Conservation (phyloP, 1,140 invertebrate species). For the Medauroidea extradentata region DNA sequence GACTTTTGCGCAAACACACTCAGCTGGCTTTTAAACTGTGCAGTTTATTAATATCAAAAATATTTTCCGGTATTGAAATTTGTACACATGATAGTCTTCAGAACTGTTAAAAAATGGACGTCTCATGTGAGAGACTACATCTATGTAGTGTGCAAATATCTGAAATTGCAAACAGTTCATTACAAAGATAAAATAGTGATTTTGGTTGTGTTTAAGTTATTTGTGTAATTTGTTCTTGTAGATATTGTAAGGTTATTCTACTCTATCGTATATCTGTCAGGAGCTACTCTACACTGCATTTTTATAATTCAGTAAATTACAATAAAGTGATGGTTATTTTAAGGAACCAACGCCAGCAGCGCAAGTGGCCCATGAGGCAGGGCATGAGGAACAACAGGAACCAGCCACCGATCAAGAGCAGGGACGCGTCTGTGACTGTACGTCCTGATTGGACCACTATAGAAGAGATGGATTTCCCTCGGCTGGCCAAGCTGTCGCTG, state of each 20-base stretch:
- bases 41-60: too few relatives aligned
- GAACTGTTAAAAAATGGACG: too few relatives aligned
- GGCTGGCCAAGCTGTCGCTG: conserved; percentile 86
- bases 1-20: too few relatives aligned
- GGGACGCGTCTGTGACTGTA: conserved; percentile 97
- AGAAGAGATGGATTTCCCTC: conserved; percentile 98
- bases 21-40: too few relatives aligned
- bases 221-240: neutral
- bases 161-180: too few relatives aligned
- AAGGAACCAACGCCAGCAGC: conserved; percentile 41
- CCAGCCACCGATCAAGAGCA: conserved; percentile 84
- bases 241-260: neutral
- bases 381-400: conserved; percentile 65
- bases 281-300: neutral
- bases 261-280: neutral
- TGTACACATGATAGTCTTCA: too few relatives aligned
- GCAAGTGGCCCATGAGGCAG: conserved; percentile 79
- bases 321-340: neutral
- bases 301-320: neutral
- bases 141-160: too few relatives aligned
- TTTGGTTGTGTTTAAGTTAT: neutral
- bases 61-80: too few relatives aligned
- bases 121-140: too few relatives aligned
- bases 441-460: conserved; percentile 94
- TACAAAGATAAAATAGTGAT: too few relatives aligned